Base-by-base conservation (phyloP, 1,140 invertebrate species). In the Pantala flavescens region DNA sequence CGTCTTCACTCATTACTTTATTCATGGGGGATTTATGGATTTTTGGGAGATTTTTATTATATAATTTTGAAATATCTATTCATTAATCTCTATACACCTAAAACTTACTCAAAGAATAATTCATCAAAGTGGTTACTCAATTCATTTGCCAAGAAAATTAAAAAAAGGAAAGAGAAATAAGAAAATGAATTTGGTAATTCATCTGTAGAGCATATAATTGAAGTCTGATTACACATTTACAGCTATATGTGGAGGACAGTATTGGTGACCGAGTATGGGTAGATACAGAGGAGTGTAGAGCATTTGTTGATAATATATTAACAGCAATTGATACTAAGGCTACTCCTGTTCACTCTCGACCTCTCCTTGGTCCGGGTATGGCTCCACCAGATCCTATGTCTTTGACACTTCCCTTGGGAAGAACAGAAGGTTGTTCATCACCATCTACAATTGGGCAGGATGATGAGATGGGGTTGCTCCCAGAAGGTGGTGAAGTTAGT, bases 241-340 rank as follows among this genome's bases (percentile, higher is more conserved):
- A 95, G 89, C 86, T 95, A 0, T 98, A 95, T 81, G 89, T 98
- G 74, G 96, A 99, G 80, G 97, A 99, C 85, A 93, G 95, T 5
- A 82, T 96, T 0, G 93, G 93, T 72, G 96, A 98, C 79, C 84
- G 96, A 73, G 86, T 93, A 74, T 98, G 96, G 95, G 93, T 98
- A 10, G 96, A 98, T 81, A 90, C 92, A 78, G 89, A 94, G 12
- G 92, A 95, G 81, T 98, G 95, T 82, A 92, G 93, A 81, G 89
- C 89, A 42, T 94, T 98, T 84, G 92, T 97, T 0, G 95, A 97
- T 77, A 98, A 98, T 82, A 93, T 99, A 74, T 83, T 91, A 63
- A 93, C 91, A 0, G 94, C 93, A 12, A 96, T 98, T 81, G 90
- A 90, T 72, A 98, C 96, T 0, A 90, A 91, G 77, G 49, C 49